Evolutionary conservation across 2,113 vertebrate species (phyloP), one percentile per base, ranked within the genome.

Genomic region (Alouatta palliata): DNA sequence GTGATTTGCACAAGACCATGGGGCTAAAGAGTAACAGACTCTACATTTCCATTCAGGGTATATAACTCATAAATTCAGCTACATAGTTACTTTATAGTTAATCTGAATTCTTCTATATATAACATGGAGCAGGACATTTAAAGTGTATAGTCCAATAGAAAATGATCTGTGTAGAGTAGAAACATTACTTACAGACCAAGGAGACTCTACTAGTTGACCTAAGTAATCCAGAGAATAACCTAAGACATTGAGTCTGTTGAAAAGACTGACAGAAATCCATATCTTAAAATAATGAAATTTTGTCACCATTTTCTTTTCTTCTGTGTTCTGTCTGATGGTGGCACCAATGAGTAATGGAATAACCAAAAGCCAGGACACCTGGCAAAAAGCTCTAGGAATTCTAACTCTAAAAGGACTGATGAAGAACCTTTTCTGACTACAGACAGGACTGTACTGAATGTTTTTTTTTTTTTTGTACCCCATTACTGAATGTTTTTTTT

Each of bases 271-370:
- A 96, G 83, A 95, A 97, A 92, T 92, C 7, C 56, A 95, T 75
- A 87, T 89, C 61, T 96, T 32, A 96, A 95, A 96, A 81, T 95
- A 93, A 96, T 94, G 66, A 80, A 40, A 80, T 43, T 8, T 20
- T 86, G 66, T 30, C 2, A 43, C 52, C 37, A 45, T 84, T 93
- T 95, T 95, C 43, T 80, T n/a, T 92, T 91, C 47, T 61, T 40
- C n/a, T 90, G 11, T 79, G 13, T 96, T 97, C 79, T 93, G 94
- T 90, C 94, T 97, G 83, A 84, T 93, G 94, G 66, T 97, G 95
- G 84, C 97, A 96, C 76, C 79, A 90, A 61, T 84, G 97, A 96
- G 75, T 95, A 96, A 75, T 61, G 47, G 47, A 96, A 92, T 97
- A 97, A 70, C 19, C 73, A 56, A 80, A 97, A 90, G 45, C 40